Conservation (phyloP, 2,113 vertebrate species). For the Mobula hypostoma region DNA sequence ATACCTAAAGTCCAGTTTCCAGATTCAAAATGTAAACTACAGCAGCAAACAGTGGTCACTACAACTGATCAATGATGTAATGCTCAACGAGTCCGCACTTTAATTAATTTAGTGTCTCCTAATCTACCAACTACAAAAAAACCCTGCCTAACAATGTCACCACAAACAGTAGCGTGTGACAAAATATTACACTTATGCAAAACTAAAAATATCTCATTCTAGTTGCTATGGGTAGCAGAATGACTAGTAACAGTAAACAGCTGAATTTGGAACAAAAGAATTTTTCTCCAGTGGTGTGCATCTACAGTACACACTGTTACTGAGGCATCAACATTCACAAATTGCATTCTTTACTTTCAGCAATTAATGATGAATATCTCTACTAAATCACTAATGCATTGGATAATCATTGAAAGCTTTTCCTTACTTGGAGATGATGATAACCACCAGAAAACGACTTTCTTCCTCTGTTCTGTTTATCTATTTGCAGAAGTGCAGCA, state of each 20-base stretch:
- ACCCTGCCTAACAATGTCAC: constrained; percentile 18
- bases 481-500: not conserved
- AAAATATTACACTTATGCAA: not conserved
- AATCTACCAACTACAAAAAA: not conserved
- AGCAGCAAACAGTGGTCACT: not conserved
- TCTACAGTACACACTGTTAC: not conserved
- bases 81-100: not conserved
- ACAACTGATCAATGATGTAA: not conserved
- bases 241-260: not conserved
- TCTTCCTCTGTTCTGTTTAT: not conserved
- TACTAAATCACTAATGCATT: not conserved
- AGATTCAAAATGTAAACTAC: not conserved
- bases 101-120: not conserved
- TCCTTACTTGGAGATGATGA: not conserved
- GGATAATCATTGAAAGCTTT: not conserved
- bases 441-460: not conserved
- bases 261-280: not conserved
- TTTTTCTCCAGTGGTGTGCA: not conserved
- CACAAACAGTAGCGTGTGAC: not conserved
- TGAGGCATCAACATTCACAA: not conserved
- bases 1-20: no score
- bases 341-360: not conserved
- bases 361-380: not conserved
- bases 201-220: constrained; percentile 8
- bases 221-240: constrained; percentile 23